Percentiles rank a stretch among this genome's conserved stretches.
phyloP scores from a whole-genome alignment of 2,113 vertebrate genomes.

The Mola mola region DNA sequence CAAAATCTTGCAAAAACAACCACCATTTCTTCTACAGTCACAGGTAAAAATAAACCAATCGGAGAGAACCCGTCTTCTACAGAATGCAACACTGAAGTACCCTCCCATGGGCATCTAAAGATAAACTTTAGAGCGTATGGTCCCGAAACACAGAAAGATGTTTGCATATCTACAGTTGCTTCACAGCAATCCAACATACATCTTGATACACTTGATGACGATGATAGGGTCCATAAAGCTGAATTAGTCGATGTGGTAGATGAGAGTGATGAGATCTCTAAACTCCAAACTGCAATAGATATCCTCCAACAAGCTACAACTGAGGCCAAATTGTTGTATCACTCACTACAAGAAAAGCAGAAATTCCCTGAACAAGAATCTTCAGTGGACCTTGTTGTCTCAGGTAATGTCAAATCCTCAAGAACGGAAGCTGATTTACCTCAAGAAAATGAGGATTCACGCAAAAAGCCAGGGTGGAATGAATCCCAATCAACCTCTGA shows the following conservation, averaged over 20 bases:
- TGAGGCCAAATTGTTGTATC: constrained; percentile 83
- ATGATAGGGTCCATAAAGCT: constrained; percentile 42
- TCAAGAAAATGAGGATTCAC: background rate
- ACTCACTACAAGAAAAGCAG: constrained; percentile 79
- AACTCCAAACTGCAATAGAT: constrained; percentile 83
- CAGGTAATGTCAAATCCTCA: background rate
- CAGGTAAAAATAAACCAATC: background rate
- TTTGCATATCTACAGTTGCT: constrained; percentile 38
- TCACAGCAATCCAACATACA: constrained; percentile 14
- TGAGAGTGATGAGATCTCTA: constrained; percentile 52
- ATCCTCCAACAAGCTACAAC: constrained; percentile 81
- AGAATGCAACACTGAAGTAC: background rate
- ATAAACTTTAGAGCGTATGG: constrained; percentile 33
- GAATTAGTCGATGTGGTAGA: constrained; percentile 47
- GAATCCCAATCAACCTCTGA: background rate
- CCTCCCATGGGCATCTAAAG: constrained; percentile 34
- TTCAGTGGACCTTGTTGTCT: constrained; percentile 12
- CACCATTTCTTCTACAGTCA: constrained; percentile 24
- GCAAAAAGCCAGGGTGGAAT: background rate
- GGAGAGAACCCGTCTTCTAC: constrained; percentile 3
- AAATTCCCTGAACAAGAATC: constrained; percentile 46
- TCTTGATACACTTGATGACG: constrained; percentile 16
- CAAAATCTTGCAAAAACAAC: constrained; percentile 5
- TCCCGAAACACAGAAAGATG: constrained; percentile 16
- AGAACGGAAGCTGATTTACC: constrained; percentile 4